Base-by-base conservation (phyloP, 2,113 vertebrate genomes). In the Catharus fuscescens region DNA sequence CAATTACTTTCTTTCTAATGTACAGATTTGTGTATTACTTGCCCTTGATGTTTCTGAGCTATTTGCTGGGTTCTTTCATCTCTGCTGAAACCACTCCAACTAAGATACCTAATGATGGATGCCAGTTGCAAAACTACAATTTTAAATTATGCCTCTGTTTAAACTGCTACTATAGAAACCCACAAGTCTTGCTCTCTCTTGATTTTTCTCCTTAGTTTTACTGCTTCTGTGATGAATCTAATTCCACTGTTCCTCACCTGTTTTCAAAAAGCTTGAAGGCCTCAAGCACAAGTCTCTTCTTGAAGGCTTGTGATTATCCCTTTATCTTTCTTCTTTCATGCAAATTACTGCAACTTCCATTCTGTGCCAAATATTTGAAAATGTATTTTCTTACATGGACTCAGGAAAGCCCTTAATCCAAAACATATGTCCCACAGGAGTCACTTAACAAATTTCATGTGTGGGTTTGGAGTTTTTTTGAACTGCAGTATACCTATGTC, bases 391-490 rank as follows among this genome's bases (percentile, higher is more conserved):
- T 86, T 88, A 72, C 77, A 18, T 32, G 74, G 48, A 34, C n/a
- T 81, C 69, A 70, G 52, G 44, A 95, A 91, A 84, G 47, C 44
- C 44, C 50, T 81, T 95, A 76, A 92, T 84, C 69, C 57, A 45
- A 81, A 87, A 44, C 73, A 45, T 71, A 44, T 44, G 69, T 81
- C 36, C 31, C 57, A 60, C 36, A 48, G 53, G 70, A 87, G 17
- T 79, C 50, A 45, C 32, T 23, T 86, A 64, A 88, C 26, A 72
- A 50, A 61, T 91, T 65, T 92, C 31, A 26, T 57, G n/a, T 5
- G 16, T 3, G 2, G 28, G 38, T 53, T 70, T 61, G 25, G 24
- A 29, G 5, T 9, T 36, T 73, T 92, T 87, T 78, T 42, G 2
- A 87, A 74, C 60, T 81, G 40, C 0, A 2, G 6, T 73, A 47